Conservation (phyloP, 2,888 invertebrate species). For the Nephrotoma appendiculata region DNA sequence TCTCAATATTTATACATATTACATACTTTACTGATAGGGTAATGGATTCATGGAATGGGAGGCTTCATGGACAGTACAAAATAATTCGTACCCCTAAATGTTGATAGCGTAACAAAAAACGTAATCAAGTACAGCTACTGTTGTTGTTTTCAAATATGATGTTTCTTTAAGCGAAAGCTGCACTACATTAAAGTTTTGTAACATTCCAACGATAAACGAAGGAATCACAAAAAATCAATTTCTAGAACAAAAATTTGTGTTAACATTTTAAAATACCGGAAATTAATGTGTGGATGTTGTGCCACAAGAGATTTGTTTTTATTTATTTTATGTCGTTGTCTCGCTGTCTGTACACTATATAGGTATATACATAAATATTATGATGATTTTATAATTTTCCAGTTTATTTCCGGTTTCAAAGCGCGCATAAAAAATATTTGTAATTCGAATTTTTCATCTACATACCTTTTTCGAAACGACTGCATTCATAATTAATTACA, state of each 20-base stretch:
- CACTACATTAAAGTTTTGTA: neutral
- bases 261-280: neutral
- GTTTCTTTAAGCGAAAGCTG: neutral
- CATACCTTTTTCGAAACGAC: neutral
- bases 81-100: too few relatives aligned
- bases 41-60: too few relatives aligned
- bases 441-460: neutral
- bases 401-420: neutral
- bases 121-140: too few relatives aligned
- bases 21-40: too few relatives aligned
- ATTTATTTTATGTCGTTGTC: neutral
- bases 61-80: too few relatives aligned
- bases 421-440: neutral
- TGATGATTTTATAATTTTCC: neutral
- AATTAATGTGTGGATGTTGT: neutral
- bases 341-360: neutral
- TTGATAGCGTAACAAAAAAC: too few relatives aligned
- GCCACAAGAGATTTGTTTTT: neutral
- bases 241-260: neutral
- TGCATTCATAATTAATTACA: neutral
- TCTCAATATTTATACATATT: too few relatives aligned
- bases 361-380: too few relatives aligned
- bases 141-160: too few relatives aligned
- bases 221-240: neutral
- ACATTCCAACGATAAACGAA: neutral